Evolutionary conservation across 2,113 vertebrate species (phyloP).

Genomic region (Leptobrachium leishanense): DNA sequence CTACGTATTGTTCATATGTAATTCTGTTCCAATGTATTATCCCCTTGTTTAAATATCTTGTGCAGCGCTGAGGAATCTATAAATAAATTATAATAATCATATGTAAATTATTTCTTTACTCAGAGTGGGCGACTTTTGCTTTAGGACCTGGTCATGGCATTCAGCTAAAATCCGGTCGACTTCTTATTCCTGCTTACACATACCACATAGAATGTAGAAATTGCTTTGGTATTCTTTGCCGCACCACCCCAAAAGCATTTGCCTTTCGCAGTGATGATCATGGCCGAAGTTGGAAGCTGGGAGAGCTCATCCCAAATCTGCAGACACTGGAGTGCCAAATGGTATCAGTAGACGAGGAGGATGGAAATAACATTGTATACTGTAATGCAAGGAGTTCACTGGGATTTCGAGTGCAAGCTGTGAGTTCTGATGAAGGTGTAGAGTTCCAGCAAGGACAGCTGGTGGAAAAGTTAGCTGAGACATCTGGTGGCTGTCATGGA

Average conservation of each 20-base stretch:
- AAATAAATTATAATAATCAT: no score
- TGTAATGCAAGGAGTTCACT: slow-evolving; percentile 87
- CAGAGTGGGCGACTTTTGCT: slow-evolving; percentile 93
- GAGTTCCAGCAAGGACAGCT: slow-evolving; percentile 82
- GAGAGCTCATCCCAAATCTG: slow-evolving; percentile 78
- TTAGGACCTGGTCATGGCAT: slow-evolving; percentile 89
- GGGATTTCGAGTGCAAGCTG: slow-evolving; percentile 84
- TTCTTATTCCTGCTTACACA: slow-evolving; percentile 88
- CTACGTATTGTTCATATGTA: no score
- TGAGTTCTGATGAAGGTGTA: slow-evolving; percentile 78
- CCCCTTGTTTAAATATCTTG: no score
- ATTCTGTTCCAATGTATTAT: no score
- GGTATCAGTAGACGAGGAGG: slow-evolving; percentile 80
- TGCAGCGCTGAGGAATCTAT: no score
- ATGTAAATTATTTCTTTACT: neutral
- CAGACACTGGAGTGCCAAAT: slow-evolving; percentile 90
- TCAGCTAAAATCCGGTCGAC: slow-evolving; percentile 83
- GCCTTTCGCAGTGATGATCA: slow-evolving; percentile 90
- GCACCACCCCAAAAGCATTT: slow-evolving; percentile 82
- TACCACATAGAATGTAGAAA: slow-evolving; percentile 86
- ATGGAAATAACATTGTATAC: slow-evolving; percentile 77
- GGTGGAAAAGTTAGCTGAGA: slow-evolving; percentile 79
- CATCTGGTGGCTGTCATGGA: slow-evolving; percentile 85
- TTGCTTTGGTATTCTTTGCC: slow-evolving; percentile 85
- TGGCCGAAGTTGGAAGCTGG: slow-evolving; percentile 77